phyloP scores from a whole-genome alignment of 2,113 vertebrate genomes.

The Todiramphus saurophagus region DNA sequence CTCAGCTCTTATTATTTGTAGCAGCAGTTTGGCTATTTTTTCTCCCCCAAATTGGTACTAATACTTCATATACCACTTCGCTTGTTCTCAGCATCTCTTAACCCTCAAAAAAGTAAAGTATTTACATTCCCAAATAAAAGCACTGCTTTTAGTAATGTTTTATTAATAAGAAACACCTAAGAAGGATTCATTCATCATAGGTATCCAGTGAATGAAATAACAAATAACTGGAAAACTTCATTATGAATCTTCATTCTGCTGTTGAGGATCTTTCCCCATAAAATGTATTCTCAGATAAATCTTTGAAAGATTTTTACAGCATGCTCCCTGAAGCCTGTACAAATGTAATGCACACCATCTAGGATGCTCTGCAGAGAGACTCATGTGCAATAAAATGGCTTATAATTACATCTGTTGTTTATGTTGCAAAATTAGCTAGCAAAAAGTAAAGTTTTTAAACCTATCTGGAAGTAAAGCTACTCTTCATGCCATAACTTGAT shows the following conservation, averaged over 20 bases:
- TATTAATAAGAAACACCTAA: not conserved
- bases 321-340: not conserved
- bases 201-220: not conserved
- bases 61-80: not conserved
- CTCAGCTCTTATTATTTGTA: not conserved
- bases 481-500: not conserved
- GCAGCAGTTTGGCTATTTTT: not conserved
- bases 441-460: not conserved
- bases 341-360: accelerated
- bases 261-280: not conserved
- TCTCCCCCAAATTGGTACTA: not conserved
- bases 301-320: not conserved
- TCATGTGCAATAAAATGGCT: not conserved
- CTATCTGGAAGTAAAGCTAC: not conserved
- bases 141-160: not conserved
- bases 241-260: not conserved
- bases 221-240: not conserved
- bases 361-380: not conserved
- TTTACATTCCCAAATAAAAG: not conserved
- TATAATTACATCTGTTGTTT: not conserved
- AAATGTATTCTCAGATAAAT: not conserved
- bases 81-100: not conserved
- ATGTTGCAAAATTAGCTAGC: not conserved
- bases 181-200: not conserved
- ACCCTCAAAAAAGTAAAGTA: not conserved